Conservation (phyloP, 2,888 invertebrate genomes). For the Limnephilus auricula region DNA sequence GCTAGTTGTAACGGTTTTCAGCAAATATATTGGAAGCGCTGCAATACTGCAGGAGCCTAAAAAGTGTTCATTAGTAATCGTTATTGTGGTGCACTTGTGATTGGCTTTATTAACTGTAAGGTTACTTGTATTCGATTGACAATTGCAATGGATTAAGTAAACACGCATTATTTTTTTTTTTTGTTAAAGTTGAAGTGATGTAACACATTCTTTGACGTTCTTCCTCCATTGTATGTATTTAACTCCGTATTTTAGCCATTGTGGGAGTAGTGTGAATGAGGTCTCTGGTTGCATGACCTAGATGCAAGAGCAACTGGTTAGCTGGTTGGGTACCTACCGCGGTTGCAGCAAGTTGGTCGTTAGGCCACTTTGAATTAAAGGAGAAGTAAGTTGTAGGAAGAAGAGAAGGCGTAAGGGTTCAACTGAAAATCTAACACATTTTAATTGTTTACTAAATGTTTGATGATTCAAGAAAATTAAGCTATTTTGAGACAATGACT, state of each 20-base stretch:
- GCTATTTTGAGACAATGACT: background rate
- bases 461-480: background rate
- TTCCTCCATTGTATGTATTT: background rate
- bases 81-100: background rate
- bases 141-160: background rate
- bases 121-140: background rate
- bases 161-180: background rate
- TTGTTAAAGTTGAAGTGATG: background rate
- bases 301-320: slow-evolving; percentile 12
- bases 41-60: background rate
- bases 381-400: background rate
- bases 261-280: slow-evolving; percentile 34
- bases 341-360: background rate
- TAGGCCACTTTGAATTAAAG: background rate
- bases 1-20: background rate
- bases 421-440: too few relatives aligned
- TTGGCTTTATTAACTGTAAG: background rate
- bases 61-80: background rate
- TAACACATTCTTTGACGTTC: background rate
- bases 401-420: background rate
- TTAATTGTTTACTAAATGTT: too few relatives aligned
- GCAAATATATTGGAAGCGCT: background rate
- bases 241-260: slow-evolving; percentile 21
- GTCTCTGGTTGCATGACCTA: slow-evolving; percentile 36
- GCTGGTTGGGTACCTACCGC: background rate